These are phyloP conservation scores for Anneissia japonica DNA, from an alignment of 35 echinoderm and acorn worm genomes.

Conservation along the genomic window DNA sequence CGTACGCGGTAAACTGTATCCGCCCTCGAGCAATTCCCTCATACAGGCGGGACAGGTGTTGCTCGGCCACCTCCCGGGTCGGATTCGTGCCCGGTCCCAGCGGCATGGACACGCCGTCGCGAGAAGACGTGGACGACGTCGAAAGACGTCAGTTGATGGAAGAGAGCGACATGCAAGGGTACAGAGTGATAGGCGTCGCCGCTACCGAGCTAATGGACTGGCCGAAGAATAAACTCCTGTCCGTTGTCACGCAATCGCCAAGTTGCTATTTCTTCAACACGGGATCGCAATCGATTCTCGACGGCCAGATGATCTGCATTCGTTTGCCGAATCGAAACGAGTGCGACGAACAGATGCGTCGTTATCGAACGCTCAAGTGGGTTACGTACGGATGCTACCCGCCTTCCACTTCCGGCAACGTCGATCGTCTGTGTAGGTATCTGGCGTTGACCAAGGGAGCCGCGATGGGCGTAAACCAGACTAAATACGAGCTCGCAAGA, in stretches of 20 bases:
- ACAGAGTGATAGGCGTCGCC: background rate
- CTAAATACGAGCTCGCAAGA: background rate
- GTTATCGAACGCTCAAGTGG: background rate
- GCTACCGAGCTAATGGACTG: background rate
- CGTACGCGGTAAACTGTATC: background rate
- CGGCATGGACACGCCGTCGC: background rate
- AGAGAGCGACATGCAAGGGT: background rate
- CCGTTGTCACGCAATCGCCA: background rate
- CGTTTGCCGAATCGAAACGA: background rate
- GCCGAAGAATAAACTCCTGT: background rate
- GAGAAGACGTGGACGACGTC: background rate
- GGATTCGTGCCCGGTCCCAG: background rate
- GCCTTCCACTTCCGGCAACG: background rate
- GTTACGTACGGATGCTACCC: background rate
- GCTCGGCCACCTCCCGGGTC: background rate
- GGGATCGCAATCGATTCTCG: background rate
- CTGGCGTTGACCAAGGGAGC: background rate
- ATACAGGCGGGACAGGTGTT: background rate
- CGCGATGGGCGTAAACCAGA: background rate
- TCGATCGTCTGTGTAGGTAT: background rate
- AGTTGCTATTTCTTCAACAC: background rate
- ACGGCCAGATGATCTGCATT: background rate
- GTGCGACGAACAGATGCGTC: background rate
- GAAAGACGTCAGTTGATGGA: background rate
- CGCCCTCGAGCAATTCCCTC: background rate